Percentiles rank a stretch among this genome's conserved stretches.
These are phyloP conservation scores for Salpingus planirostris DNA, from an alignment of 2,888 invertebrate species.

Conservation along the genomic window DNA sequence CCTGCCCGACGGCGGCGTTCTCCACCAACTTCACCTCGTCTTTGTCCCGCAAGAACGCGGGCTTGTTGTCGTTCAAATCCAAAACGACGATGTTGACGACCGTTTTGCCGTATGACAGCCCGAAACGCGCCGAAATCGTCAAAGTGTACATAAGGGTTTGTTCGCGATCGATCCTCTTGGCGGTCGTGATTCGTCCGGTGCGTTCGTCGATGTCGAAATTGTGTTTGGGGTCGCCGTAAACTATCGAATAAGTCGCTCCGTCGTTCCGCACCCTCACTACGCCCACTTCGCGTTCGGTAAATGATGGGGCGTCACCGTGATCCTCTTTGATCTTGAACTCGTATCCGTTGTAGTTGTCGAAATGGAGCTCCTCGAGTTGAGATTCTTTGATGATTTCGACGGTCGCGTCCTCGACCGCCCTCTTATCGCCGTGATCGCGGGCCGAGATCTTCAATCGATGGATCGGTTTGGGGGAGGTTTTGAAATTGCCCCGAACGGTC, in stretches of 20 bases:
- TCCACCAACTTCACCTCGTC: slow-evolving; percentile 75
- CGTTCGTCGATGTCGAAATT: slow-evolving; percentile 73
- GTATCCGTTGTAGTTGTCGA: slow-evolving; percentile 68
- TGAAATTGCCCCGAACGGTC: slow-evolving; percentile 56
- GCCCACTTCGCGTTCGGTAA: slow-evolving; percentile 66
- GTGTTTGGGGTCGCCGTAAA: slow-evolving; percentile 68
- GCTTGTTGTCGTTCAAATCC: slow-evolving; percentile 89
- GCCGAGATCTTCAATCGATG: slow-evolving; percentile 71
- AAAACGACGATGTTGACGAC: slow-evolving; percentile 71
- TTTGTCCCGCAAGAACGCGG: slow-evolving; percentile 68
- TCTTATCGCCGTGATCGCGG: slow-evolving; percentile 69
- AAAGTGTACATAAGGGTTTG: slow-evolving; percentile 65
- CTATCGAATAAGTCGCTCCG: slow-evolving; percentile 58
- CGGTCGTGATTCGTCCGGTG: slow-evolving; percentile 70
- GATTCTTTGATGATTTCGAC: slow-evolving; percentile 72
- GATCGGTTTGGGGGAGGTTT: slow-evolving; percentile 54
- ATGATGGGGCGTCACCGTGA: slow-evolving; percentile 51
- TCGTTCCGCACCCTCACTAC: slow-evolving; percentile 52
- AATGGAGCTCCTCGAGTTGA: slow-evolving; percentile 63
- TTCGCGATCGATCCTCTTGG: slow-evolving; percentile 78
- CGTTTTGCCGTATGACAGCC: slow-evolving; percentile 67
- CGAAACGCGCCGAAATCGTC: slow-evolving; percentile 69
- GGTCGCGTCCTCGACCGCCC: slow-evolving; percentile 63
- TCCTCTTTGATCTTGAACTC: slow-evolving; percentile 79
- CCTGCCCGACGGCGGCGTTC: slow-evolving; percentile 89